A percentile compares a stretch with the other conserved stretches of the same genome.
Evolutionary conservation across 2,888 invertebrate species (phyloP).

Genomic region (Fissipunctia ypsillon): DNA sequence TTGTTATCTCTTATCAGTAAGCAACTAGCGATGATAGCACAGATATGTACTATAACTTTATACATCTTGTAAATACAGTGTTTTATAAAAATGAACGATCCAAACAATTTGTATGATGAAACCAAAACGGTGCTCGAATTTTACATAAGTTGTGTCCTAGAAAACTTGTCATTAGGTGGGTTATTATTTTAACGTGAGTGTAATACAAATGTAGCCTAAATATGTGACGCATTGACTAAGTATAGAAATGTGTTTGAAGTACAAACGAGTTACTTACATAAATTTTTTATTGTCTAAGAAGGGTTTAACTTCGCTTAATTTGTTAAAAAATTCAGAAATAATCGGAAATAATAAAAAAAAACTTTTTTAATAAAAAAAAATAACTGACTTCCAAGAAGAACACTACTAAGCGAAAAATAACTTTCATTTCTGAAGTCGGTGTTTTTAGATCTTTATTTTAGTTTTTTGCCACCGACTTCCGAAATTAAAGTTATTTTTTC

Average conservation of each 20-base stretch:
- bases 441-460: too few species aligned
- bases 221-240: slow-evolving; percentile 30
- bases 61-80: slow-evolving; percentile 41
- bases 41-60: slow-evolving; percentile 56
- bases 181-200: slow-evolving; percentile 61
- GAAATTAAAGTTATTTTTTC: too few species aligned
- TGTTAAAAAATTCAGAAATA: not conserved
- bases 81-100: slow-evolving; percentile 75
- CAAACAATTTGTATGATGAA: slow-evolving; percentile 71
- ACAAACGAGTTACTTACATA: not conserved
- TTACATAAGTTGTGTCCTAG: slow-evolving; percentile 77
- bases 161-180: slow-evolving; percentile 79
- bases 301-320: not conserved
- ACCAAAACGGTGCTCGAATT: slow-evolving; percentile 79
- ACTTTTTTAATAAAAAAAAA: too few species aligned
- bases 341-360: not conserved
- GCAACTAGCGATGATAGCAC: slow-evolving; percentile 68
- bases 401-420: too few species aligned
- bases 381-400: too few species aligned
- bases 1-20: slow-evolving; percentile 76
- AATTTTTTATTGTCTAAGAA: not conserved
- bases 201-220: slow-evolving; percentile 27
- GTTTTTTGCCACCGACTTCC: too few species aligned
- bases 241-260: slow-evolving; percentile 22
- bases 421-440: too few species aligned